Percentiles rank a stretch among this genome's conserved stretches.
Conservation (phyloP, 2,113 vertebrate genomes). For the Diphyllodes magnificus region DNA sequence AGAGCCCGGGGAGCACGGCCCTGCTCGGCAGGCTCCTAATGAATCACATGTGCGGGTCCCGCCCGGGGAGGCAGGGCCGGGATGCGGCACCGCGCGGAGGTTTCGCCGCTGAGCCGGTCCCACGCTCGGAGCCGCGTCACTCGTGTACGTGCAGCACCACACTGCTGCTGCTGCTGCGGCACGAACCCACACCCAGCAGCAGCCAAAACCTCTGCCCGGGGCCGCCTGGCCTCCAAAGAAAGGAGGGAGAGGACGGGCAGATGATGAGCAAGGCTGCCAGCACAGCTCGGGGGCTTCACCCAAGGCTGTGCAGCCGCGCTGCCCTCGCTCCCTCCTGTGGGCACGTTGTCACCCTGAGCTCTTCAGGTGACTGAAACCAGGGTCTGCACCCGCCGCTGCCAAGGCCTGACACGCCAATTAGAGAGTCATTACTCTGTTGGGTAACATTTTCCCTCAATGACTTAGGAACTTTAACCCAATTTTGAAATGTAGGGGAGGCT, state of each 20-base stretch:
- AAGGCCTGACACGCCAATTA: neutral
- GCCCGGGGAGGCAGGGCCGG: neutral
- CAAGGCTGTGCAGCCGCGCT: fast-evolving
- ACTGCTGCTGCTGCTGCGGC: neutral
- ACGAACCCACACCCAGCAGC: neutral
- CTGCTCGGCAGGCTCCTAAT: neutral
- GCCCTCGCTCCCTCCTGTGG: neutral
- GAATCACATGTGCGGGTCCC: neutral
- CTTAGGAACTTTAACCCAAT: constrained; percentile 29
- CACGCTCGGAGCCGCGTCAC: neutral
- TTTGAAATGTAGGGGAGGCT: constrained; percentile 32
- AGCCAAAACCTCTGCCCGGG: neutral
- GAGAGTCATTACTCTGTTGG: neutral
- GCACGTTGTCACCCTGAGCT: fast-evolving
- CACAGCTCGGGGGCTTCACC: neutral
- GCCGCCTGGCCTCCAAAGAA: neutral
- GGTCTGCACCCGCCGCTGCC: neutral
- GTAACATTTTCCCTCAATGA: constrained; percentile 3
- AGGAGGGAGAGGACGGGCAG: neutral
- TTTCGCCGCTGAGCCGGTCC: neutral
- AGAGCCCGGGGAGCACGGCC: neutral
- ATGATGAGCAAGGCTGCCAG: fast-evolving
- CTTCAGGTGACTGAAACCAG: neutral
- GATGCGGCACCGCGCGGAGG: neutral
- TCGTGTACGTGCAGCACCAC: neutral